phyloP scores from a whole-genome alignment of 2,888 invertebrate genomes.

The Watsonalla cultraria region DNA sequence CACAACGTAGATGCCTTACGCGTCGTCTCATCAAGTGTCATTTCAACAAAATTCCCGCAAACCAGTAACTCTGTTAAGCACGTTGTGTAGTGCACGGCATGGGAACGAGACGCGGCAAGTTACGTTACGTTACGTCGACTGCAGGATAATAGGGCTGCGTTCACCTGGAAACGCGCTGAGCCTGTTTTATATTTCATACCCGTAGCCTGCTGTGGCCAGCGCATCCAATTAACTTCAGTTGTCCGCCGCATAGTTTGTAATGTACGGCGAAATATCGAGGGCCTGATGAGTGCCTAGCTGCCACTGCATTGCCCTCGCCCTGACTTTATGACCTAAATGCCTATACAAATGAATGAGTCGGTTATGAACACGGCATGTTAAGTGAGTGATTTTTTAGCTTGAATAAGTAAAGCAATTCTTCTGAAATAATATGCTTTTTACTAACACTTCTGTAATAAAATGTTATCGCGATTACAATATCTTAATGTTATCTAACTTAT shows the following conservation, averaged over 20 bases:
- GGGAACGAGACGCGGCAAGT: slow-evolving; percentile 34
- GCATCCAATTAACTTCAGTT: slow-evolving; percentile 73
- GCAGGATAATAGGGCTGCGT: slow-evolving; percentile 38
- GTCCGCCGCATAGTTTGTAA: slow-evolving; percentile 59
- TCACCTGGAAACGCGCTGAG: slow-evolving; percentile 29
- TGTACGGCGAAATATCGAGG: slow-evolving; percentile 65
- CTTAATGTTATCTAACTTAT: no score
- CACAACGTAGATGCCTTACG: slow-evolving; percentile 12
- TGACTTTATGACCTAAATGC: slow-evolving; percentile 47
- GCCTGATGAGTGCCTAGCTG: slow-evolving; percentile 48
- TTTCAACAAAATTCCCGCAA: slow-evolving; percentile 34
- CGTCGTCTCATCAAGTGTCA: slow-evolving; percentile 42
- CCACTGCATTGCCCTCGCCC: slow-evolving; percentile 23
- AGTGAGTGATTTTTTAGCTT: neutral
- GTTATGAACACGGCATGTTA: neutral
- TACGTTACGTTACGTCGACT: slow-evolving; percentile 35
- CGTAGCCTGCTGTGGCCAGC: slow-evolving; percentile 44
- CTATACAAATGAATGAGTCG: slow-evolving; percentile 9
- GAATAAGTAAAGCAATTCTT: no score
- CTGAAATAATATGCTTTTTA: no score
- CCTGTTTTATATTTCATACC: slow-evolving; percentile 63
- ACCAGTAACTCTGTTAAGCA: slow-evolving; percentile 31
- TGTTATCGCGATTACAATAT: no score
- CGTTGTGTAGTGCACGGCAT: slow-evolving; percentile 16
- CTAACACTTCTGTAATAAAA: no score